These are phyloP conservation scores for Mesembrinibis cayennensis DNA, from an alignment of 2,113 vertebrate genomes.

Conservation along the genomic window DNA sequence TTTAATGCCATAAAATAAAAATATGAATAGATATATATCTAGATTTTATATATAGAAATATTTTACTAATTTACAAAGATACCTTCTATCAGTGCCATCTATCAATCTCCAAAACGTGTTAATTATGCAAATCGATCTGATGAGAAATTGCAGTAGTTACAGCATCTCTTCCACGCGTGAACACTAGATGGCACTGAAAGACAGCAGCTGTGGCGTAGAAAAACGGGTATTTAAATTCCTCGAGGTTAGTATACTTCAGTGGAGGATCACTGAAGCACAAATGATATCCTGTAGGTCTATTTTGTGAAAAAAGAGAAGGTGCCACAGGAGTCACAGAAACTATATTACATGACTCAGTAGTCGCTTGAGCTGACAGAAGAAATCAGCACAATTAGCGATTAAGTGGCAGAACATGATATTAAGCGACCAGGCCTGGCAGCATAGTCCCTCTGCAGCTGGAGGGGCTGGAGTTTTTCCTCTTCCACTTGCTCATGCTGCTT, in stretches of 20 bases:
- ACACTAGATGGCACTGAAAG: slow-evolving; percentile 51
- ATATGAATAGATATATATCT: neutral
- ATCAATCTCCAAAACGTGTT: neutral
- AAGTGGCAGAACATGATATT: neutral
- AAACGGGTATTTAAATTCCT: neutral
- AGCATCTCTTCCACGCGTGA: neutral
- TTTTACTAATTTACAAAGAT: neutral
- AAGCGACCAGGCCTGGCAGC: neutral
- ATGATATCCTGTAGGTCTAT: neutral
- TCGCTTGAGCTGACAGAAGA: neutral
- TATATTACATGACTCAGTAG: neutral
- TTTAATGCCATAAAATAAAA: neutral
- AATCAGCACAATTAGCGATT: neutral
- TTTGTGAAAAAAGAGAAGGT: neutral
- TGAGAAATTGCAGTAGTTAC: neutral
- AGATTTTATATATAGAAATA: neutral
- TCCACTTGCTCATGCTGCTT: neutral
- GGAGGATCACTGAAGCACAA: neutral
- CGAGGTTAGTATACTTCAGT: rapidly evolving
- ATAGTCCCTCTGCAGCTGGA: neutral
- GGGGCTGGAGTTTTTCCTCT: neutral
- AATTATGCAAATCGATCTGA: neutral
- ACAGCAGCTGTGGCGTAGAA: neutral
- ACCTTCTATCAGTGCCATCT: neutral
- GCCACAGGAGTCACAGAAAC: neutral